Conservation (phyloP, 2,113 vertebrate species). For the Sinocyclocheilus grahami region DNA sequence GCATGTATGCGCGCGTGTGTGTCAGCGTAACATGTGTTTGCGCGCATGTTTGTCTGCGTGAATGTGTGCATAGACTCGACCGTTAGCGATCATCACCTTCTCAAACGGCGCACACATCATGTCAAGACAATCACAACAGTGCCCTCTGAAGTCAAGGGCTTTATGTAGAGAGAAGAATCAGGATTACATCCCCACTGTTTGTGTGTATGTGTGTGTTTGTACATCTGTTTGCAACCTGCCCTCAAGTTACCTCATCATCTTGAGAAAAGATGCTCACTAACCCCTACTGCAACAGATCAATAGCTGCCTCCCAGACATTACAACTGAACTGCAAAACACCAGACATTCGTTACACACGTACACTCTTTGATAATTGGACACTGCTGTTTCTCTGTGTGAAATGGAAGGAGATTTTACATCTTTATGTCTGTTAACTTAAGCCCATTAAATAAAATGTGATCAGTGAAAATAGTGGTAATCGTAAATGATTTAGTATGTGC, state of each 20-base stretch:
- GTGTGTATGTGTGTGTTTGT: conserved; percentile 38
- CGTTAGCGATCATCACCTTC: conserved; percentile 68
- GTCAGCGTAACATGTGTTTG: conserved; percentile 37
- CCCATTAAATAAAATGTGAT: background rate
- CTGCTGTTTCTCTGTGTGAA: background rate
- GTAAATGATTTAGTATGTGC: background rate
- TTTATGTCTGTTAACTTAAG: background rate
- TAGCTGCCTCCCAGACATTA: conserved; percentile 39
- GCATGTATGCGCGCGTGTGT: conserved; percentile 19
- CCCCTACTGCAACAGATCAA: conserved; percentile 39
- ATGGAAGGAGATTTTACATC: background rate
- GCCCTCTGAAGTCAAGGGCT: conserved; percentile 74
- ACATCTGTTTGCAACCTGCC: conserved; percentile 33
- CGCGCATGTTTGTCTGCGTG: conserved; percentile 12
- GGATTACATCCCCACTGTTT: conserved; percentile 49
- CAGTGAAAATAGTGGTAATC: background rate
- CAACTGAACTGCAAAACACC: background rate
- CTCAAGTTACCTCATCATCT: conserved; percentile 50
- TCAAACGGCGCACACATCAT: conserved; percentile 65
- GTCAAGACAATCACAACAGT: conserved; percentile 70
- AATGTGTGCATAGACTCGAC: conserved; percentile 47
- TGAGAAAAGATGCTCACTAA: conserved; percentile 45
- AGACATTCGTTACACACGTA: background rate
- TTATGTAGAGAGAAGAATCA: conserved; percentile 51
- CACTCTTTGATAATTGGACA: conserved; percentile 31